Evolutionary conservation across 2,888 invertebrate genomes (phyloP).

Genomic region (Eristalis arbustorum): DNA sequence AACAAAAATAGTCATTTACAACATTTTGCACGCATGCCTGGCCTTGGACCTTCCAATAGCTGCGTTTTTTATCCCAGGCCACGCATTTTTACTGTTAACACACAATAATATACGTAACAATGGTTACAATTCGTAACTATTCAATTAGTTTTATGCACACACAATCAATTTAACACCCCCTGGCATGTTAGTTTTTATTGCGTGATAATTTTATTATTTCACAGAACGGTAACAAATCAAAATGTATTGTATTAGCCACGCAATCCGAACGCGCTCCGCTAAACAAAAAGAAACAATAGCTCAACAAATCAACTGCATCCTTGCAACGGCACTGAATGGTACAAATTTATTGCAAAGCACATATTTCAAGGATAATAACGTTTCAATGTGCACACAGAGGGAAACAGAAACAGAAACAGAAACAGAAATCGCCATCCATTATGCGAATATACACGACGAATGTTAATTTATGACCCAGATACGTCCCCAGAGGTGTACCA

Average conservation of each 20-base stretch:
- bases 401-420: background rate
- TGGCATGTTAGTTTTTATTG: background rate
- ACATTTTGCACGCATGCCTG: no score
- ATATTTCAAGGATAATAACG: constrained; percentile 54
- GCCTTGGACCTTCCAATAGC: no score
- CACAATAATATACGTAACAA: no score
- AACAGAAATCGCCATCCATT: constrained; percentile 49
- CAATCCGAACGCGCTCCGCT: background rate
- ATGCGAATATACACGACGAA: constrained; percentile 56
- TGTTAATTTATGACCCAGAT: constrained; percentile 66
- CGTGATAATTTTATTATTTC: background rate
- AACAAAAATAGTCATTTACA: no score
- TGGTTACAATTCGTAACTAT: background rate
- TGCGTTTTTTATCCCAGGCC: no score
- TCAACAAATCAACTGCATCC: constrained; percentile 52
- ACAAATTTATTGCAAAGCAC: constrained; percentile 48
- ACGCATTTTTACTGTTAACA: no score
- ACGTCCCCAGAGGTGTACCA: constrained; percentile 58
- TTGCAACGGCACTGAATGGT: constrained; percentile 10
- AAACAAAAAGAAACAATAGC: constrained; percentile 7
- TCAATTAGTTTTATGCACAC: background rate
- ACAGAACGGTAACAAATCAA: constrained; percentile 23
- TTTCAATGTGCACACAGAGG: constrained; percentile 41
- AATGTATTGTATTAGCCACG: constrained; percentile 52
- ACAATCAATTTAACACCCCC: background rate